phyloP scores from a whole-genome alignment of 2,797 vertebrate genomes.

The Lagocephalus sceleratus region DNA sequence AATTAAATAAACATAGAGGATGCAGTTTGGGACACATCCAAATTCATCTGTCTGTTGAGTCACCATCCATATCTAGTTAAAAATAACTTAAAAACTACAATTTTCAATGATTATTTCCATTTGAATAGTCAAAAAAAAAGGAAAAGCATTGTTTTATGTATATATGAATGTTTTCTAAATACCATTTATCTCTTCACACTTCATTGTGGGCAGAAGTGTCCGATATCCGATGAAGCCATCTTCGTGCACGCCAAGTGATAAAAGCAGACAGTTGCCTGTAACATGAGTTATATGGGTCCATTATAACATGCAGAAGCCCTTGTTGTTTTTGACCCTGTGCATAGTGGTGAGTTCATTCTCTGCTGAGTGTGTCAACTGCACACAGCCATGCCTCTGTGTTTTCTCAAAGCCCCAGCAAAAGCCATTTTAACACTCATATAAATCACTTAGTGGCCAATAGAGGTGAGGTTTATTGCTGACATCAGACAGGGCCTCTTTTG shows the following conservation, averaged over 20 bases:
- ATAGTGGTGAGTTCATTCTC: slow-evolving; percentile 38
- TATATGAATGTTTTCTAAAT: too few relatives aligned
- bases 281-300: slow-evolving; percentile 47
- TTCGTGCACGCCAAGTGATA: slow-evolving; percentile 20
- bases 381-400: slow-evolving; percentile 45
- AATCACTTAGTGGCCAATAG: slow-evolving; percentile 67
- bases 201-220: slow-evolving; percentile 7
- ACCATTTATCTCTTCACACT: background rate
- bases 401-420: slow-evolving; percentile 63
- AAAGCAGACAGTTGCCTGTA: slow-evolving; percentile 41
- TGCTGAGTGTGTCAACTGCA: slow-evolving; percentile 46
- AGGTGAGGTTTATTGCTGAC: slow-evolving; percentile 63
- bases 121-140: too few relatives aligned
- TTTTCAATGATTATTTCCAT: too few relatives aligned
- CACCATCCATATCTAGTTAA: too few relatives aligned
- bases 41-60: too few relatives aligned
- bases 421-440: slow-evolving; percentile 59
- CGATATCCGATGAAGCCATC: slow-evolving; percentile 10
- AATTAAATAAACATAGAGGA: too few relatives aligned
- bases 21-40: too few relatives aligned
- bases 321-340: slow-evolving; percentile 47
- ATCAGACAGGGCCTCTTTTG: slow-evolving; percentile 64
- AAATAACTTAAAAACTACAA: too few relatives aligned
- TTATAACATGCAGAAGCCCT: slow-evolving; percentile 38
- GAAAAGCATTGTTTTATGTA: too few relatives aligned